Evolutionary conservation across 2,888 invertebrate genomes (phyloP), one percentile per base, ranked within the genome.

Genomic region (Capitulum mitella): DNA sequence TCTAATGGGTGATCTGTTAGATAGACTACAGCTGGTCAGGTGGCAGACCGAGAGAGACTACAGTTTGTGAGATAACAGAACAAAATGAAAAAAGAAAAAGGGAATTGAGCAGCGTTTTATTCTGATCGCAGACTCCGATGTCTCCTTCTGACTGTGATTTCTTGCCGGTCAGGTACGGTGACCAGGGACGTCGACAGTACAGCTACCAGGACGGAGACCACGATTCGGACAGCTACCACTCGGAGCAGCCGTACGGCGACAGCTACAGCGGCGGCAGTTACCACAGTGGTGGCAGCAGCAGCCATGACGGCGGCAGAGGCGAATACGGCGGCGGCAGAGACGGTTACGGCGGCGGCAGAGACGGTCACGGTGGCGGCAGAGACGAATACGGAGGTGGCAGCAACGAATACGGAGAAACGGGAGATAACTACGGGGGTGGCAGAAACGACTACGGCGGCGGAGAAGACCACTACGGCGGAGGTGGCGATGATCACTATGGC

Each of bases 161-260:
- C 3, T 3, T 16, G 16, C 51, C 51, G 34, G 14, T 5, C 70
- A 70, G 70, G 40, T 70, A 70, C 37, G 40, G 37, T 2, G 70
- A 70, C 26, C 22, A 40, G 26, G 70, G 70, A 26, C 70, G 16
- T 8, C 37, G 26, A 6, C 37, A 70, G 40, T 70, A 70, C 70
- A 70, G 19, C 40, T 40, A 70, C 70, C 22, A 40, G 12, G 70
- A 40, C 37, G 37, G 40, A 5, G 70, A 70, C 40, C 3, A 5
- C 12, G 70, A 70, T 40, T 70, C 70, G 10, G 37, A 26, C 70
- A 70, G 37, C 70, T 70, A 40, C 70, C 40, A 70, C 70, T 70
- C 70, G 3, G 70, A 70, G 22, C 26, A 34, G 26, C 70, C 70
- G 26, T 40, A 70, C 70, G 14, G 70, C 22, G 40, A 37, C 37